Percentiles rank a stretch among this genome's conserved stretches.
phyloP scores from a whole-genome alignment of 2,888 invertebrate species.

The Xestia sexstrigata region DNA sequence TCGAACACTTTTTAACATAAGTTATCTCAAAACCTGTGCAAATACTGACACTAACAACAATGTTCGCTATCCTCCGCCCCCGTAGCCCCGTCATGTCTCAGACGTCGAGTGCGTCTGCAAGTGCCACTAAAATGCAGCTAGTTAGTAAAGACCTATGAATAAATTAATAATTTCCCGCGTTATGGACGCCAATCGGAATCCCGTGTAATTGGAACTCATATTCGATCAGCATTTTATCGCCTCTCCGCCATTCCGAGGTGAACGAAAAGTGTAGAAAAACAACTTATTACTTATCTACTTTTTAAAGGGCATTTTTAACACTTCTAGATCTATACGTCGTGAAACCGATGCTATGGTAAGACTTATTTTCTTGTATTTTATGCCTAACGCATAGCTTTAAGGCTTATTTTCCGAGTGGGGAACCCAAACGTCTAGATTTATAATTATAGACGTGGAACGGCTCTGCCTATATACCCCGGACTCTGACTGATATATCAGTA shows the following conservation, averaged over 20 bases:
- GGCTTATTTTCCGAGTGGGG: not conserved
- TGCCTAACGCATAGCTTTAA: not conserved
- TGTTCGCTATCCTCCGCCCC: not conserved
- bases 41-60: not conserved
- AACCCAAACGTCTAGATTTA: not conserved
- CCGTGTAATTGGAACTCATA: slow-evolving; percentile 39
- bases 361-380: slow-evolving; percentile 2
- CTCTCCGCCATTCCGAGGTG: slow-evolving; percentile 6
- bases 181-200: slow-evolving; percentile 24
- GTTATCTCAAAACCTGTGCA: not conserved
- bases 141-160: slow-evolving; percentile 60
- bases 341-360: not conserved
- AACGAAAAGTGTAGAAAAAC: slow-evolving; percentile 23
- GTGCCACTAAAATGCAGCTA: slow-evolving; percentile 57
- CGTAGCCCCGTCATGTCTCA: slow-evolving; percentile 38
- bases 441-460: too few relatives aligned
- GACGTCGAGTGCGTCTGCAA: slow-evolving; percentile 35
- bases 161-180: slow-evolving; percentile 57
- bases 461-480: not conserved
- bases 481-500: not conserved
- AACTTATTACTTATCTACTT: slow-evolving; percentile 5
- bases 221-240: slow-evolving; percentile 48
- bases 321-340: not conserved
- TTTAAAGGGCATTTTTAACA: slow-evolving; percentile 3
- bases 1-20: not conserved